Evolutionary conservation across 2,888 invertebrate genomes (phyloP).

Genomic region (Leptopterna dolabrata): DNA sequence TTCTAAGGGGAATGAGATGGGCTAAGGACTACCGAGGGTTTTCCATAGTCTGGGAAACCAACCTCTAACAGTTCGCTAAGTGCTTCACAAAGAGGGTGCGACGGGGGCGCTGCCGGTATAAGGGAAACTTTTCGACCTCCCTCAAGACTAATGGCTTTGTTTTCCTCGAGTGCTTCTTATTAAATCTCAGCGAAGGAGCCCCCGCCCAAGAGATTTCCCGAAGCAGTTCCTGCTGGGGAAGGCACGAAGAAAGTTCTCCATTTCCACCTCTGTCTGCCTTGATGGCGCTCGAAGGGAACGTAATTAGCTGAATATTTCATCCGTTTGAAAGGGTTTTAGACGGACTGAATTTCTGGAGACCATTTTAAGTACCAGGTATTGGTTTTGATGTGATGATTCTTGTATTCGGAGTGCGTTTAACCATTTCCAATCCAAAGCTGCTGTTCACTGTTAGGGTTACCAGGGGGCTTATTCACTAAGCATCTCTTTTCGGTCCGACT

Average conservation of each 20-base stretch:
- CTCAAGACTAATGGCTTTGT: background rate
- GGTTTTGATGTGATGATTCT: no score
- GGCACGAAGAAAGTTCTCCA: background rate
- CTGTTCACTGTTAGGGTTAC: no score
- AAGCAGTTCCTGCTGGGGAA: background rate
- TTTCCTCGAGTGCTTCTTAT: background rate
- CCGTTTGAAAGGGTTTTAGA: background rate
- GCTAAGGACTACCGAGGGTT: background rate
- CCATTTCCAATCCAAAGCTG: no score
- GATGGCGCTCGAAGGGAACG: background rate
- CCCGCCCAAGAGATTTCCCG: background rate
- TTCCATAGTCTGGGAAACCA: background rate
- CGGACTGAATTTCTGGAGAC: background rate
- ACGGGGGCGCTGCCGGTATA: background rate
- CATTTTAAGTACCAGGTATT: no score
- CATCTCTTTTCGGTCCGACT: no score
- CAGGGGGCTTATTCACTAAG: no score
- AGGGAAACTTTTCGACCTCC: background rate
- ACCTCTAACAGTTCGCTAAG: background rate
- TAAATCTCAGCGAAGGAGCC: background rate
- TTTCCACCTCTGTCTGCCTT: background rate
- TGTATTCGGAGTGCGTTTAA: no score
- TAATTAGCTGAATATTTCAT: background rate
- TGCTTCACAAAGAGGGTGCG: background rate
- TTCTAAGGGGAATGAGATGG: background rate